A percentile compares a stretch with the other conserved stretches of the same genome.
Conservation (phyloP, 2,797 vertebrate species). For the Halcyon smyrnensis region DNA sequence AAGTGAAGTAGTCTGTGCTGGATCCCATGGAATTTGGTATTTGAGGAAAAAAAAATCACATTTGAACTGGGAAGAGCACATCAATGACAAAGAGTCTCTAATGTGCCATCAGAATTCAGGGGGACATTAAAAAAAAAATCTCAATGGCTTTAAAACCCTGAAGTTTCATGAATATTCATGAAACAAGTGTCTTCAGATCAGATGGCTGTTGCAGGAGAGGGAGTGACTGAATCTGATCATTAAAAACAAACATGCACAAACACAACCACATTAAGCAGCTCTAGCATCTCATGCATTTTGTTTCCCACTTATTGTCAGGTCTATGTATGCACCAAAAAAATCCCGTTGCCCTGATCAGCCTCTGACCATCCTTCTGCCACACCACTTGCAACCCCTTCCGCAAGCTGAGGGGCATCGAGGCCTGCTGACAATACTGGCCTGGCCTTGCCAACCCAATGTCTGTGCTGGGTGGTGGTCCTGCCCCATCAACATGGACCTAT, state of each 20-base stretch:
- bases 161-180: constrained; percentile 1
- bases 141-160: not conserved
- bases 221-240: not conserved
- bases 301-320: not conserved
- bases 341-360: not conserved
- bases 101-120: not conserved
- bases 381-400: fast-evolving
- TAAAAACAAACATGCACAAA: not conserved
- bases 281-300: not conserved
- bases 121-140: not conserved
- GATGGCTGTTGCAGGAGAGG: not conserved
- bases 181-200: not conserved
- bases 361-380: not conserved
- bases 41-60: not conserved
- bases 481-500: fast-evolving
- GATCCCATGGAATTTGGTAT: not conserved
- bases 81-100: not conserved
- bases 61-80: not conserved
- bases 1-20: not conserved
- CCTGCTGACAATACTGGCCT: not conserved
- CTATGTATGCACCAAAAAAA: not conserved
- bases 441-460: not conserved
- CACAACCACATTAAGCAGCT: not conserved
- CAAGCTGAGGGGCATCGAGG: not conserved
- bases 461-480: not conserved